Base-by-base conservation (phyloP, 2,113 vertebrate genomes). In the Colistium nudipinnis region DNA sequence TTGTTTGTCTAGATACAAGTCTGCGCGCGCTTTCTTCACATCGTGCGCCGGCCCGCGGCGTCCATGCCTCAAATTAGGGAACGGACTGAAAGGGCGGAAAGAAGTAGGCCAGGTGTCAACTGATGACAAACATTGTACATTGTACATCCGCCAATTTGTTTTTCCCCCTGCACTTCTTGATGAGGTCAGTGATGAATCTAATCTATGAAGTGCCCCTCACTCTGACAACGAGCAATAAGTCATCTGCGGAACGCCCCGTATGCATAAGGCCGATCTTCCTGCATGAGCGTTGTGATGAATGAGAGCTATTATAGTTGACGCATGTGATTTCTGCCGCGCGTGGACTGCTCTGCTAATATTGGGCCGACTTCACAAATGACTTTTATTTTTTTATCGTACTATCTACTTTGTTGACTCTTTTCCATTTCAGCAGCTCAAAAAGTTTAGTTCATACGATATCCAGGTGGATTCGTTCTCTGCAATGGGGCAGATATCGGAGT, bases 101-200 rank as follows among this genome's bases (percentile, higher is more conserved):
- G 64, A 85, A 81, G 74, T 76, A 68, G 82, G 74, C 54, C 83
- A 80, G 47, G 28, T 75, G 85, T 83, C 81, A 82, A 16, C 75
- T 61, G 69, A 71, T 86, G 86, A 87, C 73, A 85, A 88, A 89
- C 84, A 83, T 64, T 72, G 68, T 38, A 79, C 72, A 78, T 84
- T 87, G 82, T n/a, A n/a, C n/a, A n/a, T 84, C 67, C 76, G 54
- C 64, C 81, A 78, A 81, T 87, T 86, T 88, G 77, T 79, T 89
- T 85, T 9, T 62, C 71, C 76, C 74, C 82, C 61, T 73, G 77
- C 66, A 41, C 62, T 75, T 81, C 62, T 75, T 81, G 79, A 86
- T 74, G 82, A 84, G 82, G 82, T 83, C 79, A 77, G 62, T 74
- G 83, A 87, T 85, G 67, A 84, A 78, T 88, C 17, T 76, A 73